Percentiles rank a stretch among this genome's conserved stretches.
Conservation (phyloP, 2,888 invertebrate species). For the Sarcophaga carnaria region DNA sequence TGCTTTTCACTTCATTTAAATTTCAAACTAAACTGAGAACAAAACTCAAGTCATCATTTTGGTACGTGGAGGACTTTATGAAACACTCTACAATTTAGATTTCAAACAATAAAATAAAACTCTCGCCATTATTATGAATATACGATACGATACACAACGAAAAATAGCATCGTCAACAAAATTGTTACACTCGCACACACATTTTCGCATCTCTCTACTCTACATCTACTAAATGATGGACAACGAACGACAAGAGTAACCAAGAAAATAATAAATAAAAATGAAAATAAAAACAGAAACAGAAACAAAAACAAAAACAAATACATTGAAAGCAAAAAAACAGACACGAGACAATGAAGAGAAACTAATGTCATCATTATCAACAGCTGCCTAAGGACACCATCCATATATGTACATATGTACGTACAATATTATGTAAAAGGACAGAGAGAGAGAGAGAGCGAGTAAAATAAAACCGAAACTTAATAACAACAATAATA, state of each 20-base stretch:
- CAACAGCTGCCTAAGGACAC: slow-evolving; percentile 64
- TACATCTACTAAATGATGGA: slow-evolving; percentile 8
- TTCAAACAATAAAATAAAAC: not conserved
- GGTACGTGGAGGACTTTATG: not conserved
- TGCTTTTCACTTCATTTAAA: not conserved
- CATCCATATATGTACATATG: not conserved
- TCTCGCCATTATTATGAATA: slow-evolving; percentile 13
- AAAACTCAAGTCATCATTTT: not conserved
- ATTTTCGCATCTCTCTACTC: slow-evolving; percentile 19
- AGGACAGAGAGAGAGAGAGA: slow-evolving; percentile 19
- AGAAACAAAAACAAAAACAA: slow-evolving; percentile 21
- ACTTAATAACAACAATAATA: too few species aligned
- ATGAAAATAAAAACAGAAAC: slow-evolving; percentile 18
- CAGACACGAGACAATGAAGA: slow-evolving; percentile 8
- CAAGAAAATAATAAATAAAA: not conserved
- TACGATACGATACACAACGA: not conserved
- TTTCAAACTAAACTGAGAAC: not conserved
- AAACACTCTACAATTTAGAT: not conserved
- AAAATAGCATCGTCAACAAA: slow-evolving; percentile 41
- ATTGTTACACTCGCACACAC: not conserved
- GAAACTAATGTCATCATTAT: slow-evolving; percentile 62
- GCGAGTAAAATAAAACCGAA: too few species aligned
- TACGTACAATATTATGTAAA: slow-evolving; percentile 14
- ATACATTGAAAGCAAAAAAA: not conserved
- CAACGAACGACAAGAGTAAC: not conserved